phyloP scores from a whole-genome alignment of 2,888 invertebrate genomes.

The Cerastoderma edule region DNA sequence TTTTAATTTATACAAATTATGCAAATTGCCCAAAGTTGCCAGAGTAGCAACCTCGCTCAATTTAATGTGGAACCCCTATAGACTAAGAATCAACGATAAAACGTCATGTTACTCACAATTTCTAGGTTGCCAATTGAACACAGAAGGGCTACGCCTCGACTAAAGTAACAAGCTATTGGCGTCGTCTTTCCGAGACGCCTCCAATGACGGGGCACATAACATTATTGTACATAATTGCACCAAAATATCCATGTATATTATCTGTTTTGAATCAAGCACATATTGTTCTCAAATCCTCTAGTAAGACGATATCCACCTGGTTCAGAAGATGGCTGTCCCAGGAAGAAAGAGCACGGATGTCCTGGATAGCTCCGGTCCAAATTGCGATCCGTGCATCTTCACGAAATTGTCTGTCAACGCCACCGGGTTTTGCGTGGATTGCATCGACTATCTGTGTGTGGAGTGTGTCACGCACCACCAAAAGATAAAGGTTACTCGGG shows the following conservation, averaged over 20 bases:
- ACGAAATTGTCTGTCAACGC: neutral
- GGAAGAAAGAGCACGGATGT: neutral
- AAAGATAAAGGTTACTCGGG: neutral
- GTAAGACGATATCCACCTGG: neutral
- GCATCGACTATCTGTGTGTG: conserved; percentile 1
- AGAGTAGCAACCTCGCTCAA: too few species aligned
- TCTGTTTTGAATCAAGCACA: neutral
- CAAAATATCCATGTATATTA: neutral
- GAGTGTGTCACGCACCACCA: neutral
- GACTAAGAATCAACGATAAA: too few species aligned
- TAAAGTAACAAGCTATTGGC: too few species aligned
- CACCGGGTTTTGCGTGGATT: neutral
- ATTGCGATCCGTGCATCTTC: neutral
- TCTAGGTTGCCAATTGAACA: too few species aligned
- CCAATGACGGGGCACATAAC: neutral
- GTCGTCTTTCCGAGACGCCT: too few species aligned
- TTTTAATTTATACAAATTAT: too few species aligned
- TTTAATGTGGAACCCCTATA: too few species aligned
- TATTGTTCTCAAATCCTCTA: neutral
- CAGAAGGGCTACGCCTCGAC: too few species aligned
- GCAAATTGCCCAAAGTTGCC: too few species aligned
- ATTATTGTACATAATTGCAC: neutral
- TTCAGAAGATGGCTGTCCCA: neutral
- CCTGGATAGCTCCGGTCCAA: neutral
- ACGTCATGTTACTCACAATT: too few species aligned